Evolutionary conservation across 2,888 invertebrate genomes (phyloP), one percentile per base, ranked within the genome.

Genomic region (Nomada hirtipes): DNA sequence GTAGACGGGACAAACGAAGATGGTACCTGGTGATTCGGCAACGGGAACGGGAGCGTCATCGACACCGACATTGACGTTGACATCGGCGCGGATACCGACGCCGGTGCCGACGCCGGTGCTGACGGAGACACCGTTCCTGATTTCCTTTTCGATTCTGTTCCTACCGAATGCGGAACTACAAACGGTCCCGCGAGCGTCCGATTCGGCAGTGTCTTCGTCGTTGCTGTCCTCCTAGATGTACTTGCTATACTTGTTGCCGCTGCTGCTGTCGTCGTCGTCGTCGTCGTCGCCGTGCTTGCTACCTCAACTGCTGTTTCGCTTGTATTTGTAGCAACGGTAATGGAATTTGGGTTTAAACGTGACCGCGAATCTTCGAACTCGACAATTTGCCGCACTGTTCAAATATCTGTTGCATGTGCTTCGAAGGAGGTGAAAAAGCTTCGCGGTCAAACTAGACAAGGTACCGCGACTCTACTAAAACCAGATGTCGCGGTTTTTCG

Each of bases 311-410:
- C 11, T 0, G 44, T 36, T 10, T 76, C 71, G 11, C 52, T 60
- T 18, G 23, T 72, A 20, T 55, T 64, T 60, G 20, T 70, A 68
- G 60, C 36, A 50, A 13, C 52, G 18, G n/a, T 0, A 23, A n/a
- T n/a, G 18, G 18, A 23, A 7, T 10, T 92, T 18, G 92, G 92
- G 79, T 92, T 93, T 73, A 94, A 89, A 23, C 93, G 92, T 79
- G 92, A 92, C 36, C 93, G 92, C 80, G 94, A 89, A 85, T 94
- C 94, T 82, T 94, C 93, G 80, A 94, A 94, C 86, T 94, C 94
- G 89, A 92, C 90, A 85, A 94, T 92, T 88, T 93, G 94, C 77
- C 91, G 92, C 88, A 91, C 88, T 65, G 91, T 90, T 93, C 92
- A 76, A 90, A 89, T 82, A 88, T 86, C 70, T 82, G 86, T 89